phyloP scores from a whole-genome alignment of 2,888 invertebrate species.

The Callimorpha dominula region DNA sequence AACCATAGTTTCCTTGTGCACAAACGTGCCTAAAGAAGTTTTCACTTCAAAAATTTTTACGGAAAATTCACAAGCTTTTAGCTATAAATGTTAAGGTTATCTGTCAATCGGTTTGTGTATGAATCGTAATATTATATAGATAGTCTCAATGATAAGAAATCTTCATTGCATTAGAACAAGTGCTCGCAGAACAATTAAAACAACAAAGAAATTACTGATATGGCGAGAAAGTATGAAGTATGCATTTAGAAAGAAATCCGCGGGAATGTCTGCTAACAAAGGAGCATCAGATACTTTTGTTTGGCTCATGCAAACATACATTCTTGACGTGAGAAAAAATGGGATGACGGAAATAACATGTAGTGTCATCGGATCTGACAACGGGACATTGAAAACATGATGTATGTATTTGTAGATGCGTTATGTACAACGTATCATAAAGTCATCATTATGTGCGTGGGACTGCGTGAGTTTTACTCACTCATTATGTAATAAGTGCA shows the following conservation, averaged over 20 bases:
- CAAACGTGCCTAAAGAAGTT: too few species aligned
- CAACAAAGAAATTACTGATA: slow-evolving; percentile 16
- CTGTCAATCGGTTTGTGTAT: neutral
- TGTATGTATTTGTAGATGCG: neutral
- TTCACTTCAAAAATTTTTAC: too few species aligned
- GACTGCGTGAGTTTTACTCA: neutral
- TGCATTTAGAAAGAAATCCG: slow-evolving; percentile 40
- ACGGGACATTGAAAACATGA: slow-evolving; percentile 16
- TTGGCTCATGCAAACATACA: slow-evolving; percentile 59
- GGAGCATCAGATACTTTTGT: slow-evolving; percentile 65
- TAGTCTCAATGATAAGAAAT: neutral
- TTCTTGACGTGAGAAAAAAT: slow-evolving; percentile 67
- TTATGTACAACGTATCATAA: neutral
- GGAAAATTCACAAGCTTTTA: too few species aligned
- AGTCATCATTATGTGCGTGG: neutral
- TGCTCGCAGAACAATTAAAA: slow-evolving; percentile 12
- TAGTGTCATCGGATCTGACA: slow-evolving; percentile 22
- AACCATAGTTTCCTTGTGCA: too few species aligned
- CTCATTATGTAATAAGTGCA: neutral
- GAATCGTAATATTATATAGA: neutral
- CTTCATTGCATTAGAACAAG: neutral
- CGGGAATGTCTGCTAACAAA: slow-evolving; percentile 66
- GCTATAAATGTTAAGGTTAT: neutral
- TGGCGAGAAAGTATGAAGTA: slow-evolving; percentile 26
- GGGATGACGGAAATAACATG: slow-evolving; percentile 46